Percentiles rank a stretch among this genome's conserved stretches.
These are phyloP conservation scores for Ciconia nigra DNA, from an alignment of 2,797 vertebrate genomes.

Conservation along the genomic window DNA sequence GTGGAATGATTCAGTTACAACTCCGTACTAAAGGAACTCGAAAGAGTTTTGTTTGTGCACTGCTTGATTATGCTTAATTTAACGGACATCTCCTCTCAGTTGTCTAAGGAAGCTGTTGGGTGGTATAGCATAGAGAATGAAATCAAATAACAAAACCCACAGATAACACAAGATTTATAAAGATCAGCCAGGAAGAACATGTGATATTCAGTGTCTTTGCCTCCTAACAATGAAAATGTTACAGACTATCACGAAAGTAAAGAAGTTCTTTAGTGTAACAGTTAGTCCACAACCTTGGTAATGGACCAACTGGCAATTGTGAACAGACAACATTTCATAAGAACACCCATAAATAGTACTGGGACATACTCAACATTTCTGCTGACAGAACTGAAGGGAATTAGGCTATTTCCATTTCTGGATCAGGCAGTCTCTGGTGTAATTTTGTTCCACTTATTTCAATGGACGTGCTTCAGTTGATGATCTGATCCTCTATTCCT, in stretches of 20 bases:
- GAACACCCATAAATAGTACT: not conserved
- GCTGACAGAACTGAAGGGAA: not conserved
- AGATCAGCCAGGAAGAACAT: not conserved
- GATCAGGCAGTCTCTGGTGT: not conserved
- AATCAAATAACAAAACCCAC: not conserved
- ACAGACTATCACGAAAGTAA: not conserved
- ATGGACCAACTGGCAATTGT: not conserved
- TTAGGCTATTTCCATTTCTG: constrained; percentile 9
- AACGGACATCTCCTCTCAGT: not conserved
- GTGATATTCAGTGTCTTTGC: fast-evolving
- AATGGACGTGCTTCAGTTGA: not conserved
- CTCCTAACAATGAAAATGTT: not conserved
- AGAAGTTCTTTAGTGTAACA: not conserved
- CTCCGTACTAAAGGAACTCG: not conserved
- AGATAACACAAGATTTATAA: not conserved
- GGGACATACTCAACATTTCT: not conserved
- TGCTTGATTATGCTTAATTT: not conserved
- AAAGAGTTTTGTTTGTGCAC: not conserved
- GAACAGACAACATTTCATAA: not conserved
- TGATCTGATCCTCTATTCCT: constrained; percentile 17
- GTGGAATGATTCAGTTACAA: not conserved
- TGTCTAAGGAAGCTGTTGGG: not conserved
- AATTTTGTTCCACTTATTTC: not conserved
- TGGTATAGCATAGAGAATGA: not conserved
- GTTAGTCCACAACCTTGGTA: not conserved